phyloP scores from a whole-genome alignment of 1,140 invertebrate species.

The Drosophila varians region DNA sequence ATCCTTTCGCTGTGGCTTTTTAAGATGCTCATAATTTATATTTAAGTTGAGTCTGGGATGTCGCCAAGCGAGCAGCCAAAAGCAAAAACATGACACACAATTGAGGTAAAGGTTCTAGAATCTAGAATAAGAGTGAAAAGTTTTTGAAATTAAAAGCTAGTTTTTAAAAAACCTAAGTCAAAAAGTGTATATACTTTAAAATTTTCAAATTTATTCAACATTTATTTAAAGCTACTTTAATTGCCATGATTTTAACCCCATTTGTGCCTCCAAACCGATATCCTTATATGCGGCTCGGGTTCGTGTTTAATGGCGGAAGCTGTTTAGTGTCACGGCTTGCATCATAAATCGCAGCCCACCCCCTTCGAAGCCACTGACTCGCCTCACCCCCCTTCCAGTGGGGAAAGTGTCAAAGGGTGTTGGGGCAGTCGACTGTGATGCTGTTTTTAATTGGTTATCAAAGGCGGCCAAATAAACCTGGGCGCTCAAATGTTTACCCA shows the following conservation, averaged over 20 bases:
- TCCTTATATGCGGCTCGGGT: conserved; percentile 49
- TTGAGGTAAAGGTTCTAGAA: background rate
- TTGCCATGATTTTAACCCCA: background rate
- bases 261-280: conserved; percentile 7
- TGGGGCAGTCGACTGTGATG: conserved; percentile 47
- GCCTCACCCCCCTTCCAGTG: background rate
- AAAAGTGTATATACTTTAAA: too few relatives aligned
- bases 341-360: conserved; percentile 65
- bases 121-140: background rate
- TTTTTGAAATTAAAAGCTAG: background rate
- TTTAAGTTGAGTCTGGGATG: conserved; percentile 79
- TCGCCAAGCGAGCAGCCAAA: conserved; percentile 59
- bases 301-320: conserved; percentile 79
- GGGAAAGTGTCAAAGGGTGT: conserved; percentile 61
- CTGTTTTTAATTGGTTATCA: conserved; percentile 54
- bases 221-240: background rate
- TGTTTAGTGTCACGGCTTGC: conserved; percentile 73
- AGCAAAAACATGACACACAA: conserved; percentile 4
- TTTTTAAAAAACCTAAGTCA: too few relatives aligned
- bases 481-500: conserved; percentile 51
- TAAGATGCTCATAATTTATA: conserved; percentile 82
- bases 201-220: too few relatives aligned
- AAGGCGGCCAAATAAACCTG: conserved; percentile 54
- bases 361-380: background rate
- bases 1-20: conserved; percentile 81